phyloP scores from a whole-genome alignment of 2,113 vertebrate genomes.

The Puma concolor region DNA sequence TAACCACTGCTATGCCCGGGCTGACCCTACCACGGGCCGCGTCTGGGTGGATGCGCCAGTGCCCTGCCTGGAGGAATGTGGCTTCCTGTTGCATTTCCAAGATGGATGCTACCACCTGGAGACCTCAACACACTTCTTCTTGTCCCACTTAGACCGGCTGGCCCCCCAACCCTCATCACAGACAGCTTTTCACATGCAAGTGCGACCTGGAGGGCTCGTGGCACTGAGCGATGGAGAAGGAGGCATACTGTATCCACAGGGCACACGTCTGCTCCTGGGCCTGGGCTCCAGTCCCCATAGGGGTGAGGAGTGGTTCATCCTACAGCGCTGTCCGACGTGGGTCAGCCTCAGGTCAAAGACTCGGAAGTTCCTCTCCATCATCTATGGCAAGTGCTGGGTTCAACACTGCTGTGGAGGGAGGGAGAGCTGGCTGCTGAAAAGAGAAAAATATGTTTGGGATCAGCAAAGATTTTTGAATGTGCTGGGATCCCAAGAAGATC shows the following conservation, averaged over 20 bases:
- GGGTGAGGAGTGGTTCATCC: constrained; percentile 79
- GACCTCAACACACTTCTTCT: constrained; percentile 76
- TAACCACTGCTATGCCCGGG: constrained; percentile 71
- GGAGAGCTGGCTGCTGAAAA: not conserved
- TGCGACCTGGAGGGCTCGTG: constrained; percentile 73
- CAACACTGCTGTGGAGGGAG: not conserved
- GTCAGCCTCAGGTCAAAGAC: constrained; percentile 73
- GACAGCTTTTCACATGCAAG: constrained; percentile 80
- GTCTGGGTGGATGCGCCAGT: constrained; percentile 77
- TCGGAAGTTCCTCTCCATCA: constrained; percentile 69
- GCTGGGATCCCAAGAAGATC: not conserved
- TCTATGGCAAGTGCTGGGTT: constrained; percentile 75
- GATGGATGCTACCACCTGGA: constrained; percentile 79
- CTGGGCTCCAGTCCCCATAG: constrained; percentile 62
- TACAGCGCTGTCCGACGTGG: constrained; percentile 78
- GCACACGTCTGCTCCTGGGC: constrained; percentile 66
- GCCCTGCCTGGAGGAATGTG: constrained; percentile 75
- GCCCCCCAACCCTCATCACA: constrained; percentile 63
- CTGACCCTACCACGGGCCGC: constrained; percentile 57
- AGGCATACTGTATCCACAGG: constrained; percentile 78
- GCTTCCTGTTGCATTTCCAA: constrained; percentile 79
- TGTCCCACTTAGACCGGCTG: constrained; percentile 76
- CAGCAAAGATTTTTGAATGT: not conserved
- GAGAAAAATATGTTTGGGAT: not conserved
- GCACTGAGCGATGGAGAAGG: constrained; percentile 76